phyloP scores from a whole-genome alignment of 1,140 invertebrate genomes.

The Scaptodrosophila lebanonensis region DNA sequence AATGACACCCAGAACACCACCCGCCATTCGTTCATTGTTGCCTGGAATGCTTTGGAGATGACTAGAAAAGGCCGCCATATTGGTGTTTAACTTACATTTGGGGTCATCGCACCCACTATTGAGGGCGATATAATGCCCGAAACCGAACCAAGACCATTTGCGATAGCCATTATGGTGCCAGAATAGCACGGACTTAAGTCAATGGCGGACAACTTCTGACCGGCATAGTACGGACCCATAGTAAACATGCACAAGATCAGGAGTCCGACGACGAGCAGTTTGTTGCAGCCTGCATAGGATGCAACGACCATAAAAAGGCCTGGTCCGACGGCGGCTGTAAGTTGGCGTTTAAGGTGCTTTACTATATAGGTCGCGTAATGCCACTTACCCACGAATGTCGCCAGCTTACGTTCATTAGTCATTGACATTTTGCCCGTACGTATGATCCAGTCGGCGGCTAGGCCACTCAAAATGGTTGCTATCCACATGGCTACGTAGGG shows the following conservation, averaged over 20 bases:
- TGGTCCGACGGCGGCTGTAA: constrained; percentile 34
- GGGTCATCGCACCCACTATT: constrained; percentile 86
- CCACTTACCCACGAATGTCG: constrained; percentile 34
- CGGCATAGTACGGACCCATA: constrained; percentile 84
- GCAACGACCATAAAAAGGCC: constrained; percentile 33
- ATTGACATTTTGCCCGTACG: constrained; percentile 2
- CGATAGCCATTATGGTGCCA: constrained; percentile 87
- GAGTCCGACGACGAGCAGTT: constrained; percentile 11
- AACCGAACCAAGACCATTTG: constrained; percentile 87
- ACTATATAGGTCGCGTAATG: not conserved
- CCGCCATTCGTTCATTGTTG: constrained; percentile 18
- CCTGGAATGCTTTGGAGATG: not conserved
- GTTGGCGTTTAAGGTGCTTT: not conserved
- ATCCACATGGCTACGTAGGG: constrained; percentile 52
- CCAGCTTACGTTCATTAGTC: constrained; percentile 19
- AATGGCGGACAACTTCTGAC: constrained; percentile 85
- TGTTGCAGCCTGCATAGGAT: constrained; percentile 45
- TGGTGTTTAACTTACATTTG: constrained; percentile 79
- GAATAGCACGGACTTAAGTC: constrained; percentile 88
- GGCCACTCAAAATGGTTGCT: constrained; percentile 27
- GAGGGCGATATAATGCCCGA: constrained; percentile 87
- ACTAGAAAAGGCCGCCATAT: not conserved
- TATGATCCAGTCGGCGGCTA: constrained; percentile 41
- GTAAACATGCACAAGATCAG: constrained; percentile 59
- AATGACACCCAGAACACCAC: constrained; percentile 18